These are phyloP conservation scores for Corynorhinus townsendii DNA, from an alignment of 2,113 vertebrate genomes.

Conservation along the genomic window DNA sequence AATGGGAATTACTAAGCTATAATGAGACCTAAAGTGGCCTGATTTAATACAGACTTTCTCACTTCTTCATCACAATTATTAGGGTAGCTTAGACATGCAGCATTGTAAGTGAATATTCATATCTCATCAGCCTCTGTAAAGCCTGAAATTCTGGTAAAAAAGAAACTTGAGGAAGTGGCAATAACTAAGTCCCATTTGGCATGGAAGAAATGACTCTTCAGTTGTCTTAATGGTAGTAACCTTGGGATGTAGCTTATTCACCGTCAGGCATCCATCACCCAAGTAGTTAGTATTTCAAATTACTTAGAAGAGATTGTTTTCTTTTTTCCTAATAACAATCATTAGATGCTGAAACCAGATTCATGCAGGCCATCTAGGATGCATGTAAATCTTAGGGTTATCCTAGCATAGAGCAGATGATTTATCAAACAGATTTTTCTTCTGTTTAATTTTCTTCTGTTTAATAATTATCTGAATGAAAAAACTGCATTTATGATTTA, in stretches of 20 bases:
- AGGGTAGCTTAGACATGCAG: constrained; percentile 39
- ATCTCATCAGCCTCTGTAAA: constrained; percentile 3
- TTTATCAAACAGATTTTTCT: background rate
- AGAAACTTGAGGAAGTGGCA: background rate
- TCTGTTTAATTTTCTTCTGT: too few species aligned
- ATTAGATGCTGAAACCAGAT: background rate
- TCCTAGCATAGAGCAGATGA: background rate
- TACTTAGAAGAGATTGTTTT: constrained; percentile 12
- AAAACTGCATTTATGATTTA: background rate
- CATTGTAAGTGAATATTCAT: constrained; percentile 22
- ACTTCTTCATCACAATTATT: constrained; percentile 51
- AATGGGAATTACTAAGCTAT: constrained; percentile 48
- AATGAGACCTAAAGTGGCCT: constrained; percentile 30
- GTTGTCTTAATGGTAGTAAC: background rate
- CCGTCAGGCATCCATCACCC: background rate
- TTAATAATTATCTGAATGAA: background rate
- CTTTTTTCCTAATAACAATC: background rate
- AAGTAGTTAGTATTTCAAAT: constrained; percentile 8
- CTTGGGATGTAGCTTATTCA: background rate
- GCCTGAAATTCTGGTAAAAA: constrained; percentile 31
- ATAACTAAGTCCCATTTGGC: background rate
- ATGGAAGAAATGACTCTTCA: background rate
- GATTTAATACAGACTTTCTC: constrained; percentile 47
- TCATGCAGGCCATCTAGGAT: background rate
- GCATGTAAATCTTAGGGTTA: background rate